These are phyloP conservation scores for Pasiphila rectangulata DNA, from an alignment of 2,888 invertebrate species.

Conservation along the genomic window DNA sequence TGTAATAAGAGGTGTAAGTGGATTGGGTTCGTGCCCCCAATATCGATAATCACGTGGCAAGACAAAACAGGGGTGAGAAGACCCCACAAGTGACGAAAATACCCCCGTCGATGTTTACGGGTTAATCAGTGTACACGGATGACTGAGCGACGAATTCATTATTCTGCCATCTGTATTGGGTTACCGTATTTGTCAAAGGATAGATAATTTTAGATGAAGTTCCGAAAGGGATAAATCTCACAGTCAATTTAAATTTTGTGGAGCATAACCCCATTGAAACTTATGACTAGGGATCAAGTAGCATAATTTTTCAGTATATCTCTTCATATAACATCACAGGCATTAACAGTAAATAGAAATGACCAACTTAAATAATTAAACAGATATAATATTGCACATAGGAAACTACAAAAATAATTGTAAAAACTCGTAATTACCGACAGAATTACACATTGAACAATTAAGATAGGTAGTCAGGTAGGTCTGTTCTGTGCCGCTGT, in stretches of 20 bases:
- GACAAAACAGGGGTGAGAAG: slow-evolving; percentile 55
- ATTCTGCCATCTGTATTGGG: slow-evolving; percentile 43
- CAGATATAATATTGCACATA: too few relatives aligned
- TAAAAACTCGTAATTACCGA: too few relatives aligned
- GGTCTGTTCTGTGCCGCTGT: too few relatives aligned
- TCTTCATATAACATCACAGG: too few relatives aligned
- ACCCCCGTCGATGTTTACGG: slow-evolving; percentile 61
- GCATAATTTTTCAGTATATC: slow-evolving; percentile 1
- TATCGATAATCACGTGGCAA: slow-evolving; percentile 68
- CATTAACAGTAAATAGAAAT: too few relatives aligned
- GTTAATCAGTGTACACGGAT: slow-evolving; percentile 57
- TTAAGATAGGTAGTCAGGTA: too few relatives aligned
- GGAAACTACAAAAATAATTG: too few relatives aligned
- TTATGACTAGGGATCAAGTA: not conserved
- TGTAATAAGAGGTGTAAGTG: slow-evolving; percentile 60
- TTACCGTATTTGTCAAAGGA: slow-evolving; percentile 34
- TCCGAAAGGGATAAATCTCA: slow-evolving; percentile 26
- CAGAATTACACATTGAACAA: too few relatives aligned
- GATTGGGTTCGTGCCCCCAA: slow-evolving; percentile 70
- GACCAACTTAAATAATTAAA: too few relatives aligned
- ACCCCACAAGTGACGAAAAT: slow-evolving; percentile 61
- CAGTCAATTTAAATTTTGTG: slow-evolving; percentile 26
- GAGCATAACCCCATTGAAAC: slow-evolving; percentile 15
- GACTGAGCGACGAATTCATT: slow-evolving; percentile 49
- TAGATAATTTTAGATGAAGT: slow-evolving; percentile 29